Evolutionary conservation across 2,113 vertebrate genomes (phyloP).

Genomic region (Apteryx mantelli): DNA sequence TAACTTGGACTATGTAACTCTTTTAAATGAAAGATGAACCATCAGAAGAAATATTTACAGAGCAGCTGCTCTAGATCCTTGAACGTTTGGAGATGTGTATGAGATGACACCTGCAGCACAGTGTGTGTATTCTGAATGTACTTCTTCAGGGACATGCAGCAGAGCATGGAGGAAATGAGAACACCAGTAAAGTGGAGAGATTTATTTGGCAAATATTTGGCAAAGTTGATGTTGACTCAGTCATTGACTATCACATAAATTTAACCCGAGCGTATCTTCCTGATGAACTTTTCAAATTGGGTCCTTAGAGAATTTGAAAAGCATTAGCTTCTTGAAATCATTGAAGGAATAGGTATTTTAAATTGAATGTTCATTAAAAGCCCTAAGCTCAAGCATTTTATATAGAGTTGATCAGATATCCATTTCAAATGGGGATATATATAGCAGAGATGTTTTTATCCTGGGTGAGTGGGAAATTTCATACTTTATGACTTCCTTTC

Average conservation of each 20-base stretch:
- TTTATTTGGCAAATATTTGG: neutral
- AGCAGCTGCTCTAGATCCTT: neutral
- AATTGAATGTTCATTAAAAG: neutral
- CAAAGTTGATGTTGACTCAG: neutral
- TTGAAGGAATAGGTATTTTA: neutral
- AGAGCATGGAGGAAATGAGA: neutral
- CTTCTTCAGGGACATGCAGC: neutral
- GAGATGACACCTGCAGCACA: neutral
- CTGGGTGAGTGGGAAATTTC: neutral
- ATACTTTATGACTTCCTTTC: neutral
- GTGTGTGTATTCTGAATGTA: neutral
- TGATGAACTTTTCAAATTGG: neutral
- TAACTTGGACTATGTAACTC: neutral
- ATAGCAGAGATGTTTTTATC: neutral
- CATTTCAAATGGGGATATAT: neutral
- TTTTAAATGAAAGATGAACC: constrained; percentile 1
- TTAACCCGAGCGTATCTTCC: neutral
- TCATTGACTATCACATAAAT: neutral
- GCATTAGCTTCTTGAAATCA: neutral
- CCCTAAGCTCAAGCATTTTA: neutral
- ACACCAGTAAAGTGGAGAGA: neutral
- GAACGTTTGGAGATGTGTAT: neutral
- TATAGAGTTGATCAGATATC: neutral
- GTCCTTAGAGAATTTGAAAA: constrained; percentile 3
- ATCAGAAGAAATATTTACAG: neutral